A percentile compares a stretch with the other conserved stretches of the same genome.
Conservation (phyloP, 1,140 invertebrate genomes). For the Thaumetopoea pityocampa region DNA sequence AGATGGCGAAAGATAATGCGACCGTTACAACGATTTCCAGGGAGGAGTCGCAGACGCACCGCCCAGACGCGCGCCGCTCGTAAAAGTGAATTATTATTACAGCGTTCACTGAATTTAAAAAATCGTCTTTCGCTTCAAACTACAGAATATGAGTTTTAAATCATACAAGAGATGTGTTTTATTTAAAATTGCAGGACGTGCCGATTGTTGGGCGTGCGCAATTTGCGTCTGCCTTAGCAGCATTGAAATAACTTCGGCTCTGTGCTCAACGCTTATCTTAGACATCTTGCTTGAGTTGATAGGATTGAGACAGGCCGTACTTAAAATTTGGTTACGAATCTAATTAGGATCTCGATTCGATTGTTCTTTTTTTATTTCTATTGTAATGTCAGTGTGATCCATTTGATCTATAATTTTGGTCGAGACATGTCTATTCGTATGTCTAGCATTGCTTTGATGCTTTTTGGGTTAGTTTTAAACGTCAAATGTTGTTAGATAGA, state of each 20-base stretch:
- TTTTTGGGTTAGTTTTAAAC: no score
- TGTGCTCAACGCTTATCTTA: no score
- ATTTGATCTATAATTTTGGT: no score
- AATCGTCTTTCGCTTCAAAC: conserved; percentile 35
- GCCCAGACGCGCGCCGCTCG: conserved; percentile 49
- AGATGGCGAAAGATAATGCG: conserved; percentile 55
- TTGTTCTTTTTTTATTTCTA: no score
- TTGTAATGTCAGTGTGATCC: no score
- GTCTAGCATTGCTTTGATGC: no score
- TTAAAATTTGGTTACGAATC: no score
- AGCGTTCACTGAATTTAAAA: conserved; percentile 64
- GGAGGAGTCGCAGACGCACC: conserved; percentile 64
- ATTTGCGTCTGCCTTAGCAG: no score
- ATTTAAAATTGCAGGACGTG: conserved; percentile 12
- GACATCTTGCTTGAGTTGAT: not conserved
- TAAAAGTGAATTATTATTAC: conserved; percentile 72
- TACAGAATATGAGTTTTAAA: conserved; percentile 32
- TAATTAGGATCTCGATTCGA: no score
- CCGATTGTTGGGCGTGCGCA: not conserved
- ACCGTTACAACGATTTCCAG: conserved; percentile 59
- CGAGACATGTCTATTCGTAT: no score
- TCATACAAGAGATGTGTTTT: conserved; percentile 23
- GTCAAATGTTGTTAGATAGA: no score
- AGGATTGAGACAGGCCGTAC: not conserved
- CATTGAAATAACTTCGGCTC: no score